These are phyloP conservation scores for Urophycis tenuis DNA, from an alignment of 2,797 vertebrate genomes.

Conservation along the genomic window DNA sequence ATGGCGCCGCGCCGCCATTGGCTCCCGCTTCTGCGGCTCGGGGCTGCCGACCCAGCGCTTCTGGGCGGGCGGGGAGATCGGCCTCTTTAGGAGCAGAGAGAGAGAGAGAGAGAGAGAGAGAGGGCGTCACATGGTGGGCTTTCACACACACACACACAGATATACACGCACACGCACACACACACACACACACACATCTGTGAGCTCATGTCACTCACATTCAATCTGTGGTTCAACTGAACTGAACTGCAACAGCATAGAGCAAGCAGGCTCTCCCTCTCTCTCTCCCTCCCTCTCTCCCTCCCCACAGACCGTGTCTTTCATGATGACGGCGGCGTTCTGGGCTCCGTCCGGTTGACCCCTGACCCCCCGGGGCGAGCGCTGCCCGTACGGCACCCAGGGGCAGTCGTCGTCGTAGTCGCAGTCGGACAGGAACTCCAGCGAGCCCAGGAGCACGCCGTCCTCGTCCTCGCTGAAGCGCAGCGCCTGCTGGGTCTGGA, in stretches of 20 bases:
- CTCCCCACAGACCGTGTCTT: conserved; percentile 42
- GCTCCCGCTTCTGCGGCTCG: conserved; percentile 41
- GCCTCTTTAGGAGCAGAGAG: conserved; percentile 51
- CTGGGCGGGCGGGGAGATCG: conserved; percentile 48
- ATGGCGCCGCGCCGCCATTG: conserved; percentile 26
- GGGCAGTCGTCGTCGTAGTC: conserved; percentile 65
- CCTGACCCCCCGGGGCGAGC: conserved; percentile 41
- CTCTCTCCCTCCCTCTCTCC: not conserved
- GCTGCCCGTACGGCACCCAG: conserved; percentile 42
- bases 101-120: no score
- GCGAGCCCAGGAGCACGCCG: conserved; percentile 58
- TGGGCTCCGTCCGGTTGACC: conserved; percentile 42
- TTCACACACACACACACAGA: not conserved
- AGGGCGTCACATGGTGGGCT: not conserved
- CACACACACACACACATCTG: not conserved
- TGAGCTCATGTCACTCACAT: no score
- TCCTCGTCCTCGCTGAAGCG: conserved; percentile 65
- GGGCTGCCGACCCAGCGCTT: conserved; percentile 42
- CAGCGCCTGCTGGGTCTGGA: conserved; percentile 59
- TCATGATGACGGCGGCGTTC: conserved; percentile 21
- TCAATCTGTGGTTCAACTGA: no score
- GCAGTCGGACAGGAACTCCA: conserved; percentile 65
- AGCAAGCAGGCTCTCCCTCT: conserved; percentile 1
- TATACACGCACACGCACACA: not conserved
- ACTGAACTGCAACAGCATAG: not conserved